Conservation (phyloP, 2,797 vertebrate species). For the Amazona ochrocephala region DNA sequence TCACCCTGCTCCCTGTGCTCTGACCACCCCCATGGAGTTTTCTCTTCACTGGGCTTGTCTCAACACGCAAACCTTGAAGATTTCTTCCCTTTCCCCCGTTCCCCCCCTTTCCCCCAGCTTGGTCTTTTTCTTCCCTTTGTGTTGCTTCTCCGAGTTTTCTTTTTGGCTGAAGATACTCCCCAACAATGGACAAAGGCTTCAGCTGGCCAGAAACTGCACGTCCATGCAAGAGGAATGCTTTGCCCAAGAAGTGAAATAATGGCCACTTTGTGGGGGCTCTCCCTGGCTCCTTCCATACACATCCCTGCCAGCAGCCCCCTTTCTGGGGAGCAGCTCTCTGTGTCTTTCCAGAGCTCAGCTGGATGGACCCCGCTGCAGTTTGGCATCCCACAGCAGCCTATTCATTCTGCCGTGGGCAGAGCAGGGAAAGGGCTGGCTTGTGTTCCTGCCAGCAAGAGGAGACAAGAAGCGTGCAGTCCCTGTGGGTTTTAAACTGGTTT, state of each 20-base stretch:
- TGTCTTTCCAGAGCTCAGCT: background rate
- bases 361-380: background rate
- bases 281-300: background rate
- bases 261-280: background rate
- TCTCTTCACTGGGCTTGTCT: constrained; percentile 22
- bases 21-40: background rate
- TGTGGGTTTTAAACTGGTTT: constrained; percentile 46
- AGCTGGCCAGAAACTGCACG: background rate
- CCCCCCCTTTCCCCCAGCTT: background rate
- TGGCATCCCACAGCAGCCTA: background rate
- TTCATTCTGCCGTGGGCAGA: background rate
- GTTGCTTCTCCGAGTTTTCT: background rate
- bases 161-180: background rate
- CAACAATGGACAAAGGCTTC: background rate
- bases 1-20: background rate
- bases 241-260: background rate
- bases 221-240: background rate
- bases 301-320: background rate
- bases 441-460: background rate
- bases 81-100: background rate
- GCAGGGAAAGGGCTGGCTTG: background rate
- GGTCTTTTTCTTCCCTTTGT: constrained; percentile 8
- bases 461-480: background rate
- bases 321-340: background rate
- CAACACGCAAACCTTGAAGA: constrained; percentile 11